Percentiles rank a stretch among this genome's conserved stretches.
These are phyloP conservation scores for Sinosuthora webbiana DNA, from an alignment of 2,113 vertebrate genomes.

Conservation along the genomic window DNA sequence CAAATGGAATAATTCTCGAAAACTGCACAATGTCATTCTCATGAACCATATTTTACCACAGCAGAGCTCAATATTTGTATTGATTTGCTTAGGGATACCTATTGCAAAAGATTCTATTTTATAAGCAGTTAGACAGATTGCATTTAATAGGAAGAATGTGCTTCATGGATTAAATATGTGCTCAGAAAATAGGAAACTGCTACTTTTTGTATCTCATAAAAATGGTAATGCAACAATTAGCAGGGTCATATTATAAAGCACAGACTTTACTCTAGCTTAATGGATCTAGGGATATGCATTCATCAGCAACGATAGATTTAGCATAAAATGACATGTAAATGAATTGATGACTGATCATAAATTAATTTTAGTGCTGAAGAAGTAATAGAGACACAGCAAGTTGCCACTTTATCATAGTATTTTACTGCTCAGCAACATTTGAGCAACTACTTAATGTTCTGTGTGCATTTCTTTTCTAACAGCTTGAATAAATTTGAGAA, in stretches of 20 bases:
- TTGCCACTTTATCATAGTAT: constrained; percentile 79
- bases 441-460: constrained; percentile 78
- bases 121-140: constrained; percentile 53
- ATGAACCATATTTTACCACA: neutral
- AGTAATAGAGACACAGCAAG: constrained; percentile 79
- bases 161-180: constrained; percentile 63
- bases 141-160: constrained; percentile 58
- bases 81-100: constrained; percentile 51
- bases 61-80: constrained; percentile 56
- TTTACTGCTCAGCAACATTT: constrained; percentile 80
- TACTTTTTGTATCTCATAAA: constrained; percentile 84
- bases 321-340: constrained; percentile 92
- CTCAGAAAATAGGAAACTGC: constrained; percentile 58
- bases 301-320: constrained; percentile 87
- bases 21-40: constrained; percentile 6
- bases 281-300: constrained; percentile 79
- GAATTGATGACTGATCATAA: constrained; percentile 88
- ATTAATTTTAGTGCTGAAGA: constrained; percentile 92
- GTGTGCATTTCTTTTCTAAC: constrained; percentile 62
- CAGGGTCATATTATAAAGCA: constrained; percentile 80
- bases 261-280: constrained; percentile 80
- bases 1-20: constrained; percentile 11
- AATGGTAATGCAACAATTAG: constrained; percentile 84
- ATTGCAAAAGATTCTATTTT: constrained; percentile 35
- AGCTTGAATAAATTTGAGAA: constrained; percentile 74